These are phyloP conservation scores for Latrodectus hesperus DNA, from an alignment of 2,888 invertebrate genomes.

Conservation along the genomic window DNA sequence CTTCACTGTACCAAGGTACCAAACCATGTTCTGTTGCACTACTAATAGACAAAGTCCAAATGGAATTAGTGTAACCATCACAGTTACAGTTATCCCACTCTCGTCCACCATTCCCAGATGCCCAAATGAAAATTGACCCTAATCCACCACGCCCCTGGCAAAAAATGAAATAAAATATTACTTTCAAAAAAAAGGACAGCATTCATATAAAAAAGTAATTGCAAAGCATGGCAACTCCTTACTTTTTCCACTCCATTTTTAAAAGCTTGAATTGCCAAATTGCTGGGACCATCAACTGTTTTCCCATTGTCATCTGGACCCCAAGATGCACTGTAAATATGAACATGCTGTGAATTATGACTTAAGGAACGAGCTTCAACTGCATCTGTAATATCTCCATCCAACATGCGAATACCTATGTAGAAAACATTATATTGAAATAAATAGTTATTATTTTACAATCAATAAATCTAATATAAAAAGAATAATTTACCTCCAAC, in stretches of 20 bases:
- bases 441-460: neutral
- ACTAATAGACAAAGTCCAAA: slow-evolving; percentile 97
- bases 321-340: slow-evolving; percentile 94
- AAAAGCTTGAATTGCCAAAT: slow-evolving; percentile 94
- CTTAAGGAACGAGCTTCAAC: slow-evolving; percentile 97
- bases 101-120: slow-evolving; percentile 97
- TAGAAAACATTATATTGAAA: neutral
- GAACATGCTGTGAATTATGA: slow-evolving; percentile 95
- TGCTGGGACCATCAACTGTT: slow-evolving; percentile 98
- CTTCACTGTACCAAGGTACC: slow-evolving; percentile 95
- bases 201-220: neutral
- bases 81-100: slow-evolving; percentile 98
- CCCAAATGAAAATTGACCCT: slow-evolving; percentile 97
- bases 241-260: slow-evolving; percentile 85
- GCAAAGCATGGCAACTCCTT: neutral
- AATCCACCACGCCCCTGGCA: slow-evolving; percentile 69
- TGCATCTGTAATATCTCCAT: slow-evolving; percentile 98
- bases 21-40: slow-evolving; percentile 91
- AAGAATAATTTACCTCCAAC: slow-evolving; percentile 83
- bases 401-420: slow-evolving; percentile 93
- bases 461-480: neutral
- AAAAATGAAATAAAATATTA: neutral
- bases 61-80: slow-evolving; percentile 99
- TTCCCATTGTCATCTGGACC: slow-evolving; percentile 99
- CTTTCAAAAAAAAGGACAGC: neutral